Evolutionary conservation across 1,140 invertebrate species (phyloP).

Genomic region (Pseudomyrmex sp.): DNA sequence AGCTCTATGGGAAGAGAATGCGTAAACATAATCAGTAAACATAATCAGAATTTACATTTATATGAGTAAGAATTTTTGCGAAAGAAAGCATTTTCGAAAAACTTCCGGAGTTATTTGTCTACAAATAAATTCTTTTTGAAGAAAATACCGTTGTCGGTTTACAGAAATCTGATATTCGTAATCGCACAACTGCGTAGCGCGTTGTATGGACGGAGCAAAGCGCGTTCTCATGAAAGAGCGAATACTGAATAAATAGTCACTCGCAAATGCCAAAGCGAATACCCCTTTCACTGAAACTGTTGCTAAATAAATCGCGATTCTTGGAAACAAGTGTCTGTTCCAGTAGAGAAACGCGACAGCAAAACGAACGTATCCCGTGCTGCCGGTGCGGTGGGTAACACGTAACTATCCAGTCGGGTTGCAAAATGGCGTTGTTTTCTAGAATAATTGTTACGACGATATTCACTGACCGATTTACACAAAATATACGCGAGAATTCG

Average conservation of each 20-base stretch:
- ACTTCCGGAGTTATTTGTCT: too few species aligned
- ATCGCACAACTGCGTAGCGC: constrained; percentile 34
- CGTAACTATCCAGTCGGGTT: constrained; percentile 40
- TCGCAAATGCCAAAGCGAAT: neutral
- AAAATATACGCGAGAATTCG: constrained; percentile 18
- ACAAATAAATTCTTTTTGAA: constrained; percentile 2
- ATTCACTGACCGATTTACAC: constrained; percentile 45
- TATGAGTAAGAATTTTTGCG: too few species aligned
- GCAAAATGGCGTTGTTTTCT: constrained; percentile 55
- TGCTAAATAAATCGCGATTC: constrained; percentile 46
- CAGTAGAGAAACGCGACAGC: constrained; percentile 40
- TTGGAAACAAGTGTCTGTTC: constrained; percentile 25
- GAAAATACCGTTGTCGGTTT: neutral
- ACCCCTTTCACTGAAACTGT: constrained; percentile 29
- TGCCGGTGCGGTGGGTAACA: constrained; percentile 34
- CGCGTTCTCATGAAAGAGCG: constrained; percentile 44
- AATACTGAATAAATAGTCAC: constrained; percentile 30
- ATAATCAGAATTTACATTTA: too few species aligned
- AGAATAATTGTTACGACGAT: constrained; percentile 58
- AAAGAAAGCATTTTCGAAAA: neutral
- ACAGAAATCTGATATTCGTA: constrained; percentile 27
- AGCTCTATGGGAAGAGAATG: neutral
- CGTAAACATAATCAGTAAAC: too few species aligned
- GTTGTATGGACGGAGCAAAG: constrained; percentile 46
- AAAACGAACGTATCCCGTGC: constrained; percentile 31